Evolutionary conservation across 2,797 vertebrate genomes (phyloP).

Genomic region (Avahi laniger): DNA sequence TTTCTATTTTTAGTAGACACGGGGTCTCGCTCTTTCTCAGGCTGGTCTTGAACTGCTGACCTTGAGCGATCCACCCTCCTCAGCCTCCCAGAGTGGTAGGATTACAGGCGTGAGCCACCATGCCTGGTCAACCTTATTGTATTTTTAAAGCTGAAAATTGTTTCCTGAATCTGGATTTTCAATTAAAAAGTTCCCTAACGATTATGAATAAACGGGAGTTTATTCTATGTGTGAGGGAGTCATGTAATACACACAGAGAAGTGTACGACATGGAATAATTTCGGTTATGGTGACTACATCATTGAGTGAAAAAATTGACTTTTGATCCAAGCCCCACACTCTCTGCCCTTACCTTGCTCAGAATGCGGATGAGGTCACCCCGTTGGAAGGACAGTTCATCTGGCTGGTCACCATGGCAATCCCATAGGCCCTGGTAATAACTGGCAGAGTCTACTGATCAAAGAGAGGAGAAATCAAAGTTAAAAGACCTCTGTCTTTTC

Average conservation of each 20-base stretch:
- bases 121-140: not conserved
- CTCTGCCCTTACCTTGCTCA: constrained; percentile 92
- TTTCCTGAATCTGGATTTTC: constrained; percentile 52
- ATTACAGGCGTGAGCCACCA: not conserved
- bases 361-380: constrained; percentile 94
- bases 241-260: not conserved
- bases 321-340: not conserved
- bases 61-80: too few species aligned
- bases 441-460: constrained; percentile 86
- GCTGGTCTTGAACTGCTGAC: too few species aligned
- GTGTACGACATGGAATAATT: not conserved
- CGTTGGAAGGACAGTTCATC: constrained; percentile 94
- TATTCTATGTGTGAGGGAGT: not conserved
- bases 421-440: constrained; percentile 95
- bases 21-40: too few species aligned
- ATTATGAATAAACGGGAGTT: not conserved
- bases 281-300: not conserved
- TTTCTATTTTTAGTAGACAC: too few species aligned
- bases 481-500: not conserved
- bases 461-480: constrained; percentile 45
- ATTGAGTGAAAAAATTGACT: not conserved
- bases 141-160: constrained; percentile 51
- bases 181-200: not conserved
- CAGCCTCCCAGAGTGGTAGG: too few species aligned
- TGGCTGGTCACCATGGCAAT: constrained; percentile 89